These are phyloP conservation scores for Mugil cephalus DNA, from an alignment of 2,113 vertebrate genomes.

Conservation along the genomic window DNA sequence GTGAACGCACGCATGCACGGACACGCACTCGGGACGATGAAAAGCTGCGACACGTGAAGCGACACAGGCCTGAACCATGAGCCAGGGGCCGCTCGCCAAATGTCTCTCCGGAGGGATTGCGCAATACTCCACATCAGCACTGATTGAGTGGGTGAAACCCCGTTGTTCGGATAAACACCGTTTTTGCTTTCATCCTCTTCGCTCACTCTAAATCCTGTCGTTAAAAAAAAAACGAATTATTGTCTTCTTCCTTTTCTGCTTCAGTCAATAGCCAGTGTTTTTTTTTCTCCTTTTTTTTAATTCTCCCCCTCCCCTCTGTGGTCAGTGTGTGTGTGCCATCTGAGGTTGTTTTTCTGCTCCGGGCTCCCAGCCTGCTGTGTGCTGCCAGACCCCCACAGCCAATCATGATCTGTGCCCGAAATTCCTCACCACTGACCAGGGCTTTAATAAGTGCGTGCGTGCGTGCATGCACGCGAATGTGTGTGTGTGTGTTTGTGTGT, in stretches of 20 bases:
- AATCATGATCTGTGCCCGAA: conserved; percentile 62
- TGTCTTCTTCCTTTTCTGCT: neutral
- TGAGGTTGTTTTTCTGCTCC: conserved; percentile 70
- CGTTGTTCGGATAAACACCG: conserved; percentile 10
- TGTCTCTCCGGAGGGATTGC: neutral
- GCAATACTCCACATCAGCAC: neutral
- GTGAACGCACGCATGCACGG: conserved; percentile 1
- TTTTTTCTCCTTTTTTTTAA: neutral
- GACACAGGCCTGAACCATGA: neutral
- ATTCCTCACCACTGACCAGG: conserved; percentile 70
- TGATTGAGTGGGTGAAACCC: conserved; percentile 34
- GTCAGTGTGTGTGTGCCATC: conserved; percentile 39
- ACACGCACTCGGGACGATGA: conserved; percentile 9
- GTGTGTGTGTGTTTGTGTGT: too few relatives aligned
- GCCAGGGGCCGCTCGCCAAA: neutral
- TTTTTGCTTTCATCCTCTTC: neutral
- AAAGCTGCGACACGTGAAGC: neutral
- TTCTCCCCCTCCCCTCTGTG: neutral
- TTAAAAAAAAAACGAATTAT: neutral
- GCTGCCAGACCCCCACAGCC: conserved; percentile 63
- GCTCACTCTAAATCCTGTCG: too few relatives aligned
- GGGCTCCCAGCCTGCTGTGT: conserved; percentile 36
- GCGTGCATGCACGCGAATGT: conserved; percentile 1
- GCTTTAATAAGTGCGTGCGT: conserved; percentile 26
- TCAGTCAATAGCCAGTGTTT: too few relatives aligned